Percentiles rank a stretch among this genome's conserved stretches.
Conservation (phyloP, 2,888 invertebrate genomes). For the Agrenia bidenticulata region DNA sequence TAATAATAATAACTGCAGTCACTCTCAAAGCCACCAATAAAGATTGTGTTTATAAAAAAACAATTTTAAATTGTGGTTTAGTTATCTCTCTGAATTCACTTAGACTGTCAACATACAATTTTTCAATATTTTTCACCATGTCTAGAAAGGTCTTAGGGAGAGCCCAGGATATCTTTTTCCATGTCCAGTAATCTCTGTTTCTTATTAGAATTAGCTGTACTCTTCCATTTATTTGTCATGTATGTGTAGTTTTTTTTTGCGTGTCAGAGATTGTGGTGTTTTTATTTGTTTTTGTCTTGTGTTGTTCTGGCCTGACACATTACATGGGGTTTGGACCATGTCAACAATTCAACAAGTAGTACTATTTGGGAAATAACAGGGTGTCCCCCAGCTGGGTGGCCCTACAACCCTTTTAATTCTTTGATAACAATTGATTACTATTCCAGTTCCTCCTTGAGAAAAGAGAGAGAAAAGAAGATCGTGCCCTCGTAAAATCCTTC, state of each 20-base stretch:
- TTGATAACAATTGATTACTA: constrained; percentile 3
- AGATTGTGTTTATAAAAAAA: no score
- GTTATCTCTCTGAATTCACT: constrained; percentile 4
- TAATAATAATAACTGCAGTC: no score
- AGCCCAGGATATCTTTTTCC: no score
- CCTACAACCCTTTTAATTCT: constrained; percentile 3
- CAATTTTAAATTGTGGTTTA: no score
- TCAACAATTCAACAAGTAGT: constrained; percentile 1
- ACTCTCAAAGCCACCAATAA: no score
- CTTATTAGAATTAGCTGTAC: background rate
- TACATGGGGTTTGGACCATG: background rate
- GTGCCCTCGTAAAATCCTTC: no score
- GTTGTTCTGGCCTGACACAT: no score
- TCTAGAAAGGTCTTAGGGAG: no score
- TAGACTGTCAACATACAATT: background rate
- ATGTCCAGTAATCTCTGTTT: no score
- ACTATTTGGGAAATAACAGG: constrained; percentile 6
- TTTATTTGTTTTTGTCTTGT: no score
- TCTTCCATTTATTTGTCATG: background rate
- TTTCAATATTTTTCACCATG: no score
- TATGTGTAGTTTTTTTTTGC: background rate
- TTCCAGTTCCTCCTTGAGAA: background rate
- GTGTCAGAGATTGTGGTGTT: background rate
- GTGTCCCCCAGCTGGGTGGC: constrained; percentile 30
- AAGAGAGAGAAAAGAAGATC: no score